These are phyloP conservation scores for Monopis laevigella DNA, from an alignment of 2,888 invertebrate genomes.

Conservation along the genomic window DNA sequence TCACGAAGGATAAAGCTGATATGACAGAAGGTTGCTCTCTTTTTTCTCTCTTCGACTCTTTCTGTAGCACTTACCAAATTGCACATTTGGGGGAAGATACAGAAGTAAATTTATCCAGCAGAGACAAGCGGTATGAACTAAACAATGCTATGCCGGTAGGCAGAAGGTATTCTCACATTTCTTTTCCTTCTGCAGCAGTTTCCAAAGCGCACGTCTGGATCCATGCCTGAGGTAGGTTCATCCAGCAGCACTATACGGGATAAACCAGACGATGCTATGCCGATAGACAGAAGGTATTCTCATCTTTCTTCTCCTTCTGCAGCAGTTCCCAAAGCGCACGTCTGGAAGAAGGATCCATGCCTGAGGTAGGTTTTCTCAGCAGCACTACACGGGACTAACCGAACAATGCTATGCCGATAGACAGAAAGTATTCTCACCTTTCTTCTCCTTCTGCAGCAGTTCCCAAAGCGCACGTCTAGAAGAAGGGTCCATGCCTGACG, in stretches of 20 bases:
- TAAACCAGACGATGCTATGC: slow-evolving; percentile 77
- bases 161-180: slow-evolving; percentile 44
- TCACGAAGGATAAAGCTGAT: no score
- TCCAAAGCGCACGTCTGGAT: slow-evolving; percentile 84
- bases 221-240: slow-evolving; percentile 87
- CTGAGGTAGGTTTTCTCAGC: slow-evolving; percentile 82
- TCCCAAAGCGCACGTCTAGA: slow-evolving; percentile 88
- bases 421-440: slow-evolving; percentile 71
- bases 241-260: slow-evolving; percentile 71
- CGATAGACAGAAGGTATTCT: slow-evolving; percentile 66
- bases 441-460: slow-evolving; percentile 75
- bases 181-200: slow-evolving; percentile 77
- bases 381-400: slow-evolving; percentile 75
- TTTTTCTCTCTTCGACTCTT: no score
- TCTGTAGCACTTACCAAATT: no score
- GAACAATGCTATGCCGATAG: slow-evolving; percentile 79
- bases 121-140: no score
- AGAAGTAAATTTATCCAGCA: no score
- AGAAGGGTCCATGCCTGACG: slow-evolving; percentile 88
- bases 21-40: no score
- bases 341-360: slow-evolving; percentile 91
- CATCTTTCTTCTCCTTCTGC: slow-evolving; percentile 72
- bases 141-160: no score
- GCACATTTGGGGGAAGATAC: no score
- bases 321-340: slow-evolving; percentile 87